These are phyloP conservation scores for Macquaria ambigua DNA, from an alignment of 2,113 vertebrate species.

Conservation along the genomic window DNA sequence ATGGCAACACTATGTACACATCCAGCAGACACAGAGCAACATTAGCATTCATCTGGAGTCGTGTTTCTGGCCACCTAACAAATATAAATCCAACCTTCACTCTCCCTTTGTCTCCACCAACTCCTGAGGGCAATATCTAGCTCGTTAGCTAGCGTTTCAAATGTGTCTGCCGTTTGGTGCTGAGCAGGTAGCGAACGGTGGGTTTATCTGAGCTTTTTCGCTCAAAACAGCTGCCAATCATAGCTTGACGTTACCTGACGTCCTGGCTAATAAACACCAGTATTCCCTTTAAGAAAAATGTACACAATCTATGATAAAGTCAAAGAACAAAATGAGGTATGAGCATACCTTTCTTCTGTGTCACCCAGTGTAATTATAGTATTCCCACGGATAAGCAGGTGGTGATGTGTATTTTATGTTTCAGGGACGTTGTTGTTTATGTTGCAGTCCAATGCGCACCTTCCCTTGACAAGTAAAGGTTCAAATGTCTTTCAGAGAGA, in stretches of 20 bases:
- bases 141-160: background rate
- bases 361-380: background rate
- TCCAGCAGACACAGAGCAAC: background rate
- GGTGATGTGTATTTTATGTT: background rate
- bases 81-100: no score
- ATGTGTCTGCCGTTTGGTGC: background rate
- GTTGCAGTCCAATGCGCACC: background rate
- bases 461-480: background rate
- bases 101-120: no score
- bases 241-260: background rate
- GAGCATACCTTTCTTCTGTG: background rate
- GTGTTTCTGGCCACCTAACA: no score
- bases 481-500: background rate
- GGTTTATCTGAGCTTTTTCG: background rate
- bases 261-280: background rate
- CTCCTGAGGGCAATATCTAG: background rate
- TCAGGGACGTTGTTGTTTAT: background rate
- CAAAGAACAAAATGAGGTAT: background rate
- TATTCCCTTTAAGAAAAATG: background rate
- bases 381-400: background rate
- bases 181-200: background rate
- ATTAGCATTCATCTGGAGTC: no score
- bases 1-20: background rate
- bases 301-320: background rate
- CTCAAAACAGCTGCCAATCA: background rate